Percentiles rank a stretch among this genome's conserved stretches.
Conservation (phyloP, 2,797 vertebrate genomes). For the Aldrovandia affinis region DNA sequence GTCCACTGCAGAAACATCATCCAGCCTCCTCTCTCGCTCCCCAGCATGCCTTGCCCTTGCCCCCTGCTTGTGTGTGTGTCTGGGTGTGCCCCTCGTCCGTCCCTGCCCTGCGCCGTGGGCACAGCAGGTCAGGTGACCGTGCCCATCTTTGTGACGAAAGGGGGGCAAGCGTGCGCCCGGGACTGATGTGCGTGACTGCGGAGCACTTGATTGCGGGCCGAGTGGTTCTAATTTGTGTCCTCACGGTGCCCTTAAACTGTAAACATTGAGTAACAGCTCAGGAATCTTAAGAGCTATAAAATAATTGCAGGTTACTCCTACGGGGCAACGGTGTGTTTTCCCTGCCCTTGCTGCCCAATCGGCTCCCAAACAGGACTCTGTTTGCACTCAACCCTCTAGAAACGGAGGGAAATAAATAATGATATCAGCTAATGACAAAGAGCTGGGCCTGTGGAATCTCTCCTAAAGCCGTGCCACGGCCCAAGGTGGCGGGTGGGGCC, state of each 20-base stretch:
- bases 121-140: neutral
- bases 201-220: conserved; percentile 69
- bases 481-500: neutral
- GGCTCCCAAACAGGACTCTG: neutral
- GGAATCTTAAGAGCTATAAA: conserved; percentile 92
- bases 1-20: too few relatives aligned
- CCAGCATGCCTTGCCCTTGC: too few relatives aligned
- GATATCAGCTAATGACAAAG: neutral
- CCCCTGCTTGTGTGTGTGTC: too few relatives aligned
- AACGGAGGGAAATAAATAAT: neutral
- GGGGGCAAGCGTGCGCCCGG: neutral
- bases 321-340: conserved; percentile 64
- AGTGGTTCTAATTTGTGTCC: conserved; percentile 81
- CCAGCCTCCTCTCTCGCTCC: too few relatives aligned
- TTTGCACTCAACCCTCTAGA: neutral
- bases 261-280: conserved; percentile 87
- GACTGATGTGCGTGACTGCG: conserved; percentile 80
- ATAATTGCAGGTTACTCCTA: conserved; percentile 89
- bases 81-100: too few relatives aligned
- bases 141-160: neutral
- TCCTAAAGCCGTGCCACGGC: neutral
- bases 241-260: conserved; percentile 80
- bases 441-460: neutral
- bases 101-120: conserved; percentile 27
- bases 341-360: conserved; percentile 36